These are phyloP conservation scores for Australoheros scitulus DNA, from an alignment of 2,113 vertebrate genomes.

Conservation along the genomic window DNA sequence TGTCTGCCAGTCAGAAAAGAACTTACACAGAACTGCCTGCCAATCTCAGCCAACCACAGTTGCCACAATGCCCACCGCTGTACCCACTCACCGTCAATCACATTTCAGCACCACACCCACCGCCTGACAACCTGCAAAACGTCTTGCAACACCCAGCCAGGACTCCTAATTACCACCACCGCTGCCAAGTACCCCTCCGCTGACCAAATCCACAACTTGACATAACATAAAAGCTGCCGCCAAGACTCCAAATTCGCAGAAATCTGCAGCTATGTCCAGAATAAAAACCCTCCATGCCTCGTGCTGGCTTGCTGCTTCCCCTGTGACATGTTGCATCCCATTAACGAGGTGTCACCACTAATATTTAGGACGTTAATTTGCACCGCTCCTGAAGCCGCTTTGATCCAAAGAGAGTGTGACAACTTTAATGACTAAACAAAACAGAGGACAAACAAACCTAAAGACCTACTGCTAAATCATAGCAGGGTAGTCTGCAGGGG, in stretches of 20 bases:
- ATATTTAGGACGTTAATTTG: slow-evolving; percentile 66
- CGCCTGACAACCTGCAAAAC: slow-evolving; percentile 60
- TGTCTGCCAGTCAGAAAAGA: slow-evolving; percentile 56
- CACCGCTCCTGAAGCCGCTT: slow-evolving; percentile 54
- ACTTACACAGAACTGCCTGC: slow-evolving; percentile 59
- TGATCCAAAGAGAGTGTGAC: slow-evolving; percentile 73
- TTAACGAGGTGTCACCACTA: slow-evolving; percentile 65
- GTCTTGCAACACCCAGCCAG: slow-evolving; percentile 32
- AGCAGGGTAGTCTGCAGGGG: slow-evolving; percentile 39
- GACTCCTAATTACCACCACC: slow-evolving; percentile 39
- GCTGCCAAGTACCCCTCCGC: slow-evolving; percentile 35
- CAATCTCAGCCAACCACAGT: slow-evolving; percentile 63
- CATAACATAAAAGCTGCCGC: slow-evolving; percentile 4
- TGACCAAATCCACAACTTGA: slow-evolving; percentile 31
- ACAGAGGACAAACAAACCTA: slow-evolving; percentile 71
- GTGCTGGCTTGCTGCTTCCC: background rate
- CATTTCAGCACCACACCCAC: slow-evolving; percentile 34
- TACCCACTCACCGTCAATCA: slow-evolving; percentile 65
- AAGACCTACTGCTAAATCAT: slow-evolving; percentile 51
- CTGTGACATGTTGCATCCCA: slow-evolving; percentile 48
- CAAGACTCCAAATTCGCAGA: background rate
- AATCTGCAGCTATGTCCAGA: background rate
- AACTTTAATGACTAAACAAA: slow-evolving; percentile 76
- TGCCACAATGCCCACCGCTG: slow-evolving; percentile 47
- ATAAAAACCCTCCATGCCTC: slow-evolving; percentile 5